phyloP scores from a whole-genome alignment of 2,113 vertebrate genomes.

The Campylomormyrus numenius region DNA sequence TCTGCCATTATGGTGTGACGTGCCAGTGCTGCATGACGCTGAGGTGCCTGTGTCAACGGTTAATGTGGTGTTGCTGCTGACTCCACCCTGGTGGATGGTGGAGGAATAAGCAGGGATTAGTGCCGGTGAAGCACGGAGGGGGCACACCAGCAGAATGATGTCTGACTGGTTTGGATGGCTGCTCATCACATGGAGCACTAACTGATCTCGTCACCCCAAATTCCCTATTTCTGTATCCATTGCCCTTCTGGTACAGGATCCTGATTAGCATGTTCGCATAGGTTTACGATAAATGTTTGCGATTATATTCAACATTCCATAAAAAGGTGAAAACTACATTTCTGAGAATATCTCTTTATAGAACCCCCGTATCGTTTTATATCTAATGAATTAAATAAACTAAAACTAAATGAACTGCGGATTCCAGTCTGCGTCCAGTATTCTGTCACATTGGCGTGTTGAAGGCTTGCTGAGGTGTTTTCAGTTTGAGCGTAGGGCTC shows the following conservation, averaged over 20 bases:
- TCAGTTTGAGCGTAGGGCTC: background rate
- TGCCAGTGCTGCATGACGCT: background rate
- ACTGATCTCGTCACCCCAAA: background rate
- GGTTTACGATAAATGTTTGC: background rate
- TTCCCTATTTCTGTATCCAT: background rate
- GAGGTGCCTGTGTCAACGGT: conserved; percentile 1
- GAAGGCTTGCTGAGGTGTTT: background rate
- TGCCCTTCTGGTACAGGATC: background rate
- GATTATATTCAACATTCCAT: background rate
- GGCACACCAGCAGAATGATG: background rate
- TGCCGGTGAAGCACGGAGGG: background rate
- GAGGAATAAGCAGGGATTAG: background rate
- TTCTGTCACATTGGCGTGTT: background rate
- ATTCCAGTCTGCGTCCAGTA: background rate
- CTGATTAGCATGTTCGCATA: background rate
- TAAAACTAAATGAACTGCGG: background rate
- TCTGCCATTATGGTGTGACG: background rate
- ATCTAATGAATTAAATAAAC: background rate
- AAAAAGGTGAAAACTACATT: background rate
- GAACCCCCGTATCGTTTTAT: background rate
- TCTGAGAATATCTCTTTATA: background rate
- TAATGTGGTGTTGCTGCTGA: conserved; percentile 19
- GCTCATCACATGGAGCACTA: too few relatives aligned
- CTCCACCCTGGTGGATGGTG: background rate
- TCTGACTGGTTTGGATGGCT: background rate